Evolutionary conservation across 2,113 vertebrate species (phyloP).

Genomic region (Austrofundulus limnaeus): DNA sequence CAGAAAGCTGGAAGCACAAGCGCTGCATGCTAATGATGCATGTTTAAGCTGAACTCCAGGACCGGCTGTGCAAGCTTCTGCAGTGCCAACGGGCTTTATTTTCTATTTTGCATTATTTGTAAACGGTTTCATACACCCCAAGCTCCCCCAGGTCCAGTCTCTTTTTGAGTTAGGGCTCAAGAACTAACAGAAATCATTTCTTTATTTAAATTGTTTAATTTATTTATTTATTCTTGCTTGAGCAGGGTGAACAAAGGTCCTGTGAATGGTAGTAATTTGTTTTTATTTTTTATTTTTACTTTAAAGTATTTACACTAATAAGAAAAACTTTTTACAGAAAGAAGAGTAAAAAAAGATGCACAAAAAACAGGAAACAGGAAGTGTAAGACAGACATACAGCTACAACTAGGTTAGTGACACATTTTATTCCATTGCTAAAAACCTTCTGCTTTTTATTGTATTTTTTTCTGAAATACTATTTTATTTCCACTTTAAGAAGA

Average conservation of each 20-base stretch:
- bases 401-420: constrained; percentile 34
- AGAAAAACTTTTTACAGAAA: constrained; percentile 51
- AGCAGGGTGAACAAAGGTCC: constrained; percentile 53
- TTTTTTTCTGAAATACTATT: constrained; percentile 15
- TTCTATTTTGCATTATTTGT: constrained; percentile 56
- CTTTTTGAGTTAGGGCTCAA: constrained; percentile 42
- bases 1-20: constrained; percentile 52
- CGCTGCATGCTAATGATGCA: constrained; percentile 68
- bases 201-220: not conserved
- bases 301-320: constrained; percentile 43
- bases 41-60: constrained; percentile 63
- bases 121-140: constrained; percentile 41
- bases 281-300: constrained; percentile 33
- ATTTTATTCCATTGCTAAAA: not conserved
- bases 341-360: constrained; percentile 7
- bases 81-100: constrained; percentile 53
- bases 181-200: constrained; percentile 35
- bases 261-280: constrained; percentile 20
- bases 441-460: too few species aligned
- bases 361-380: constrained; percentile 2
- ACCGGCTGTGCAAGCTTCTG: constrained; percentile 41
- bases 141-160: constrained; percentile 7
- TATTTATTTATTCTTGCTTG: constrained; percentile 16
- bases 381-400: constrained; percentile 19
- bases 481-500: constrained; percentile 21